Percentiles rank a stretch among this genome's conserved stretches.
Conservation (phyloP, 1,140 invertebrate genomes). For the Drosophila sproati region DNA sequence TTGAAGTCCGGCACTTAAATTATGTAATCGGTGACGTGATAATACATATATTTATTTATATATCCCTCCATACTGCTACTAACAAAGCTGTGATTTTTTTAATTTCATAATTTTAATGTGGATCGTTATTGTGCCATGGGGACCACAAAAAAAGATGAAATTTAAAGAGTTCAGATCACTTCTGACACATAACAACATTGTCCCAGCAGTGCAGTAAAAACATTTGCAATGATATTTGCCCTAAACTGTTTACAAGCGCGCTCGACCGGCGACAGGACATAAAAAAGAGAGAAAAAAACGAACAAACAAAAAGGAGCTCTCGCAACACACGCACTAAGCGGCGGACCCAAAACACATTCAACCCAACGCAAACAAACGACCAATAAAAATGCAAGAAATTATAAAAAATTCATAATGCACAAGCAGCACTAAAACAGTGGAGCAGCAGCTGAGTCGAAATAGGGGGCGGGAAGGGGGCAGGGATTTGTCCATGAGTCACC, state of each 20-base stretch:
- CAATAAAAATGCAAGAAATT: slow-evolving; percentile 73
- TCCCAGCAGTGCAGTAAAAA: slow-evolving; percentile 56
- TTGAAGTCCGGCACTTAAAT: background rate
- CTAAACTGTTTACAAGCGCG: slow-evolving; percentile 72
- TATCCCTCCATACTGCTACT: background rate
- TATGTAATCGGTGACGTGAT: background rate
- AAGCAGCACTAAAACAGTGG: slow-evolving; percentile 60
- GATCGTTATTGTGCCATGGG: background rate
- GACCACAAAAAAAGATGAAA: background rate
- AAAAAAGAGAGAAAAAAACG: slow-evolving; percentile 55
- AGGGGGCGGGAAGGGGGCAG: slow-evolving; percentile 1
- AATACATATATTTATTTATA: background rate
- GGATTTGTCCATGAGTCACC: slow-evolving; percentile 57
- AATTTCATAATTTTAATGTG: background rate
- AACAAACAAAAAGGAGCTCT: slow-evolving; percentile 19
- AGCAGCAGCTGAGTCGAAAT: slow-evolving; percentile 17
- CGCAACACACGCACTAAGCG: slow-evolving; percentile 31
- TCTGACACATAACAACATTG: slow-evolving; percentile 26
- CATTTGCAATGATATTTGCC: slow-evolving; percentile 68
- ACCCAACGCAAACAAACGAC: slow-evolving; percentile 29
- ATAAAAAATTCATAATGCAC: slow-evolving; percentile 78
- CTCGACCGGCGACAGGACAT: slow-evolving; percentile 28
- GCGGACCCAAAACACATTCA: slow-evolving; percentile 12
- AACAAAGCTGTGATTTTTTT: slow-evolving; percentile 2
- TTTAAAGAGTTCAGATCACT: slow-evolving; percentile 18